A percentile compares a stretch with the other conserved stretches of the same genome.
Conservation (phyloP, 2,113 vertebrate genomes). For the Nyctereutes procyonoides region DNA sequence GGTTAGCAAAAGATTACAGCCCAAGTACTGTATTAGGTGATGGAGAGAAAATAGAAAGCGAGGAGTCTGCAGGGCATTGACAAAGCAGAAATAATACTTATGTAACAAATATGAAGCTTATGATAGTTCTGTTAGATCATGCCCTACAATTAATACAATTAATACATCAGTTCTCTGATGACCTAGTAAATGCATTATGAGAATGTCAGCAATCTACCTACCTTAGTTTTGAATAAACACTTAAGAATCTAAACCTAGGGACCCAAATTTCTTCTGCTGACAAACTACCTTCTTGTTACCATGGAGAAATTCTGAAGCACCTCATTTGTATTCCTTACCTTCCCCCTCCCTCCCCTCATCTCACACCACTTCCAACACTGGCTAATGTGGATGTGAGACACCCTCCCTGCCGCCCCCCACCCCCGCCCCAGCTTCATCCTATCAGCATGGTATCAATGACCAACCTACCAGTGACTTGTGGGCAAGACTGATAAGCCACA, state of each 20-base stretch:
- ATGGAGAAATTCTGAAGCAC: not conserved
- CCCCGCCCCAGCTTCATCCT: not conserved
- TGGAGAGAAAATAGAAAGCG: not conserved
- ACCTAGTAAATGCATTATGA: not conserved
- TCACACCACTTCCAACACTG: not conserved
- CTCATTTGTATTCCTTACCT: not conserved
- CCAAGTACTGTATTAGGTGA: not conserved
- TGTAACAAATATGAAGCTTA: not conserved
- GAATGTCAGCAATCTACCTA: not conserved
- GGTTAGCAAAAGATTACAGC: not conserved
- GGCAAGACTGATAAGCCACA: not conserved
- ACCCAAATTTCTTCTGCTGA: not conserved
- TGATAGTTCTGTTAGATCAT: not conserved
- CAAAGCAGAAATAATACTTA: not conserved
- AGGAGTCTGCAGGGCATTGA: not conserved
- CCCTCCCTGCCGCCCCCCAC: too few species aligned
- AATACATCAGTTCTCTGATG: not conserved
- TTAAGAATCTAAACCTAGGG: not conserved
- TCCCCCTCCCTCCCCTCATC: not conserved
- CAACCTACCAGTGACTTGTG: not conserved
- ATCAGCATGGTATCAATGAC: not conserved
- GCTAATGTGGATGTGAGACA: not conserved
- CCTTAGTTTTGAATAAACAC: not conserved
- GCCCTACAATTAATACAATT: not conserved
- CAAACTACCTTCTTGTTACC: constrained; percentile 14